Evolutionary conservation across 2,113 vertebrate genomes (phyloP), one percentile per base, ranked within the genome.

Genomic region (Balaenoptera acutorostrata): DNA sequence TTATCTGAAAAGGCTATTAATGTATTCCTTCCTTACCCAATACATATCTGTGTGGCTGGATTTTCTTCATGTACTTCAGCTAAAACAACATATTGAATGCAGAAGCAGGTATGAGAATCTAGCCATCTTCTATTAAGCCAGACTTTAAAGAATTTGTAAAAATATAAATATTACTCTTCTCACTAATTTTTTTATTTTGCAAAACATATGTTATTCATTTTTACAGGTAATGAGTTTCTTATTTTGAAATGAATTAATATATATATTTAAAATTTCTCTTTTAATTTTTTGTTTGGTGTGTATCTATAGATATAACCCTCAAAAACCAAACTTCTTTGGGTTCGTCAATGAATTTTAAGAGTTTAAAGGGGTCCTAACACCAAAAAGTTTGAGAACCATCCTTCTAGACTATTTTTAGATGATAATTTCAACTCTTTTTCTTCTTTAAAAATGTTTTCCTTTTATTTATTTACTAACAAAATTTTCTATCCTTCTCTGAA

Each of bases 81-180:
- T 33, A 66, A 66, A 33, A 33, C 63, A 66, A 66, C 31, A 66
- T 31, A 63, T 46, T 88, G 49, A 90, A 74, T 84, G 36, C 29
- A 75, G 63, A 95, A 66, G 61, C 46, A 81, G 49, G 44, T 61
- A 63, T 39, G 36, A 85, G 12, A 89, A 61, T 64, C 59, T 20
- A 90, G 11, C 21, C n/a, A 3, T 89, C 11, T 64, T 92, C 27
- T 74, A 63, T 81, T 85, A 94, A 85, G 11, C 36, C 49, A 88
- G 36, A 83, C 11, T 78, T 72, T 49, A 87, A 93, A 95, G 61
- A 93, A 95, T 71, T 83, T 90, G 29, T 33, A 91, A 61, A 84
- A 92, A 57, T 82, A 57, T 82, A 92, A 94, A 83, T 31, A 64
- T 59, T 20, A 85, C 8, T 44, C 27, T 92, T 95, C 11, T 23